These are phyloP conservation scores for Cyrtonyx montezumae DNA, from an alignment of 2,113 vertebrate species.

Conservation along the genomic window DNA sequence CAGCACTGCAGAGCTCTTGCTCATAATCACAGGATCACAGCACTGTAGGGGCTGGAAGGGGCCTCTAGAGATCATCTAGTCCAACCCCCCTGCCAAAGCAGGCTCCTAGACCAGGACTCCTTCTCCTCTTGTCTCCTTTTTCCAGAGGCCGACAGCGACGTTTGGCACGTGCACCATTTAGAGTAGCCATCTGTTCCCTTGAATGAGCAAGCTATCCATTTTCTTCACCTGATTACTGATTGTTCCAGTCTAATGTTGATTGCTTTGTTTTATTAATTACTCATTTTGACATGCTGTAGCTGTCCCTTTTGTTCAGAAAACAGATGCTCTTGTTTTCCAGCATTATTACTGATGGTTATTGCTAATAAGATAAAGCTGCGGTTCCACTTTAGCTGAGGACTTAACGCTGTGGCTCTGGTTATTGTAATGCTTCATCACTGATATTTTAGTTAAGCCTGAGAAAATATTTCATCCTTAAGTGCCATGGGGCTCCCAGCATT, in stretches of 20 bases:
- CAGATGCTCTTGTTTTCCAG: constrained; percentile 66
- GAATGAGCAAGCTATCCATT: constrained; percentile 58
- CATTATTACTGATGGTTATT: constrained; percentile 60
- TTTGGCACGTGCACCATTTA: neutral
- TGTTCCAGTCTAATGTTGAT: constrained; percentile 69
- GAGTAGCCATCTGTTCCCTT: constrained; percentile 57
- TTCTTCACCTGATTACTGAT: constrained; percentile 72
- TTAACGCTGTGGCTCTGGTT: constrained; percentile 7
- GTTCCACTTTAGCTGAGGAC: constrained; percentile 24
- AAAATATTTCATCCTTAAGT: neutral
- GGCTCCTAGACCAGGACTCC: no score
- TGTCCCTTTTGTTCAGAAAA: constrained; percentile 67
- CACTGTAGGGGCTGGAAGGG: no score
- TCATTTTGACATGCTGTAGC: constrained; percentile 70
- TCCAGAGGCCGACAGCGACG: fast-evolving
- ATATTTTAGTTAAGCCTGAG: constrained; percentile 12
- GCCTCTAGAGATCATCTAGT: no score
- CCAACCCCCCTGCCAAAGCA: no score
- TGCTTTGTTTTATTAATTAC: constrained; percentile 74
- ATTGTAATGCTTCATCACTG: constrained; percentile 3
- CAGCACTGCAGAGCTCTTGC: neutral
- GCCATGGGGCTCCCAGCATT: neutral
- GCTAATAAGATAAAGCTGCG: constrained; percentile 54
- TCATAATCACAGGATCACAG: no score
- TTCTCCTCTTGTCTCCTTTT: neutral